Conservation (phyloP, 2,113 vertebrate species). For the Damaliscus lunatus region DNA sequence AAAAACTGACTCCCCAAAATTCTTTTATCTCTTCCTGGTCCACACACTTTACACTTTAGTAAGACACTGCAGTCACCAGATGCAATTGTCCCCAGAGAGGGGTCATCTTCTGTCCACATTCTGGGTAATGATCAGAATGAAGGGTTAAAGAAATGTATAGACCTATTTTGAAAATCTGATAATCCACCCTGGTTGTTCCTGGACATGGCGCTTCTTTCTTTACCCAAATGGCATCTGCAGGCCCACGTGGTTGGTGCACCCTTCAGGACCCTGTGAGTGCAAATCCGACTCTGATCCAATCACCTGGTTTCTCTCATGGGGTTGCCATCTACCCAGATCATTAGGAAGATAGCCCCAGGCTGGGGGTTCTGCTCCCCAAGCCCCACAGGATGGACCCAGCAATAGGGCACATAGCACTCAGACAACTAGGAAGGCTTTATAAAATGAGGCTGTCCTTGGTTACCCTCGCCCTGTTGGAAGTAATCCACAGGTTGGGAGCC, state of each 20-base stretch:
- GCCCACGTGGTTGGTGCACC: no score
- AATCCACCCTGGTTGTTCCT: neutral
- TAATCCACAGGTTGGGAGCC: neutral
- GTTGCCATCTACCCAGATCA: neutral
- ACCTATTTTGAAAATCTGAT: neutral
- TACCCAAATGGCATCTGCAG: neutral
- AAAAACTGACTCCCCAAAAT: neutral
- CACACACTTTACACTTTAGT: neutral
- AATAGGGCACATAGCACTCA: fast-evolving
- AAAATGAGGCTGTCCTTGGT: neutral
- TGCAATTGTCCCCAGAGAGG: neutral
- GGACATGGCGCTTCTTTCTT: neutral
- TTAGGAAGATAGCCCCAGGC: neutral
- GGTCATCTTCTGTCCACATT: neutral
- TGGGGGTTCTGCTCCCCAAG: neutral
- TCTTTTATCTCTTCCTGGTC: neutral
- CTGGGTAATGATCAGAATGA: neutral
- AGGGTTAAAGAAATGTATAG: neutral
- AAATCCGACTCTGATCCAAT: neutral
- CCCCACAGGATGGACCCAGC: neutral
- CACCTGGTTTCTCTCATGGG: neutral
- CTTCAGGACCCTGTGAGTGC: neutral
- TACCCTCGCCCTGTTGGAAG: neutral
- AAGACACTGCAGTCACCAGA: neutral
- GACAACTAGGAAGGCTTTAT: no score